These are phyloP conservation scores for Tetrapedia diversipes DNA, from an alignment of 2,888 invertebrate species.

Conservation along the genomic window DNA sequence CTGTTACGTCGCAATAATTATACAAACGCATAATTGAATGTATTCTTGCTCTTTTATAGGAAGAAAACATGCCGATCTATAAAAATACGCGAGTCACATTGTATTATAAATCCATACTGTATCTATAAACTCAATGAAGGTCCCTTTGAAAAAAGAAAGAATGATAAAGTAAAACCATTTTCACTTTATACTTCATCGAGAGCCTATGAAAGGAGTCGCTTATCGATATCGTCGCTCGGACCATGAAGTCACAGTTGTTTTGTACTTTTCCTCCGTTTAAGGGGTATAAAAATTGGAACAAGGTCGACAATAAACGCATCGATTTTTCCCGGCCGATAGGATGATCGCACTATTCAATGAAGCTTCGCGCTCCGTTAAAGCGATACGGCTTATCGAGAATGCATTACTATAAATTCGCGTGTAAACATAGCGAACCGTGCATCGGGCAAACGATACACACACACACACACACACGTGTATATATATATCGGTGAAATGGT, in stretches of 20 bases:
- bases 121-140: neutral
- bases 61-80: neutral
- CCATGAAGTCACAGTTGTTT: conserved; percentile 5
- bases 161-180: neutral
- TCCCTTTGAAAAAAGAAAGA: neutral
- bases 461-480: no score
- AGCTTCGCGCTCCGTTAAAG: conserved; percentile 73
- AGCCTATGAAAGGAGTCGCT: neutral
- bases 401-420: conserved; percentile 72
- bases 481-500: conserved; percentile 43
- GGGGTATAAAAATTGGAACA: conserved; percentile 29
- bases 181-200: neutral
- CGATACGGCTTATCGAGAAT: conserved; percentile 73
- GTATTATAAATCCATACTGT: neutral
- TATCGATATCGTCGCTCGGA: neutral
- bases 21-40: no score
- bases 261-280: neutral
- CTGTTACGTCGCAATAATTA: no score
- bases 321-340: conserved; percentile 30
- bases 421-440: conserved; percentile 67
- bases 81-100: neutral
- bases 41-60: no score
- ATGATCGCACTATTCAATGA: conserved; percentile 60
- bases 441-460: conserved; percentile 44
- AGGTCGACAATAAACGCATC: conserved; percentile 36